phyloP scores from a whole-genome alignment of 2,888 invertebrate genomes.

The Drosophila suboccidentalis region DNA sequence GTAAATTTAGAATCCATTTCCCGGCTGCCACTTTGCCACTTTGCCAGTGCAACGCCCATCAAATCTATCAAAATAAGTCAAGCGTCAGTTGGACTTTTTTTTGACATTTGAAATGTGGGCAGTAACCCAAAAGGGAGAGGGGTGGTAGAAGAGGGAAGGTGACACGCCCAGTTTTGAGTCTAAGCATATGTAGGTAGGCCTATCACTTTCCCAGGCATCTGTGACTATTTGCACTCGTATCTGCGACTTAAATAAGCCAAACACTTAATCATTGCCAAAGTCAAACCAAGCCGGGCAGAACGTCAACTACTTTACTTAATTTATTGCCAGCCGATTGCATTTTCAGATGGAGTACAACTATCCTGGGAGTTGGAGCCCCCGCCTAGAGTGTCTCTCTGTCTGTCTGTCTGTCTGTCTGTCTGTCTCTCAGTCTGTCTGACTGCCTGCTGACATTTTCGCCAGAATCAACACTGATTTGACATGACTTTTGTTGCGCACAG shows the following conservation, averaged over 20 bases:
- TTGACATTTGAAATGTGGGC: constrained; percentile 45
- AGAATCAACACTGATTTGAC: constrained; percentile 81
- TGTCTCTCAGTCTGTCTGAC: constrained; percentile 39
- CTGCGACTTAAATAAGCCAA: constrained; percentile 48
- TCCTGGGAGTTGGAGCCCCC: constrained; percentile 24
- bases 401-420: constrained; percentile 14
- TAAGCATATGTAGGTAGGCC: constrained; percentile 18
- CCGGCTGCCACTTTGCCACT: neutral
- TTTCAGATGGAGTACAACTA: constrained; percentile 26
- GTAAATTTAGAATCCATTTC: constrained; percentile 57
- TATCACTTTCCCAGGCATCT: constrained; percentile 45
- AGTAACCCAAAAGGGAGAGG: neutral
- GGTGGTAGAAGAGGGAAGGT: neutral
- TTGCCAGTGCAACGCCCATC: constrained; percentile 51
- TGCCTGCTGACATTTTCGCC: constrained; percentile 79
- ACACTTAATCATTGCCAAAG: constrained; percentile 76
- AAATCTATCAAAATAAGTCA: constrained; percentile 82
- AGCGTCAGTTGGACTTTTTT: constrained; percentile 74
- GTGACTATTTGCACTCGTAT: constrained; percentile 37
- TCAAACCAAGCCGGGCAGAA: constrained; percentile 63
- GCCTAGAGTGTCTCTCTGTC: constrained; percentile 14
- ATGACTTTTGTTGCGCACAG: constrained; percentile 74
- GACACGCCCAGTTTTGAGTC: constrained; percentile 40
- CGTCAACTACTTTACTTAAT: constrained; percentile 77
- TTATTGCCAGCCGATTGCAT: constrained; percentile 79